Evolutionary conservation across 2,113 vertebrate species (phyloP).

Genomic region (Platysternon megacephalum): DNA sequence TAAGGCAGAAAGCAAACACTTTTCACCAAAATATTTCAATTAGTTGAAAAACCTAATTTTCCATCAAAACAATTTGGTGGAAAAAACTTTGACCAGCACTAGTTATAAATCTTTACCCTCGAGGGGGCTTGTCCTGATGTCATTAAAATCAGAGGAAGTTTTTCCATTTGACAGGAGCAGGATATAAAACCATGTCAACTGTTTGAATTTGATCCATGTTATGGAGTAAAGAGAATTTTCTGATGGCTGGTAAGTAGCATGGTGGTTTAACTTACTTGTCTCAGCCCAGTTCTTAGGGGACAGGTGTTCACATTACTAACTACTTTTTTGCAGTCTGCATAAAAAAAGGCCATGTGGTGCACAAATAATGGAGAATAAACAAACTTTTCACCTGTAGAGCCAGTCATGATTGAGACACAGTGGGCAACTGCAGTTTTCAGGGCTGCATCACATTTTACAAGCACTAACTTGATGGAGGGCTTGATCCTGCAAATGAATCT

Average conservation of each 20-base stretch:
- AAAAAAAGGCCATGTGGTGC: neutral
- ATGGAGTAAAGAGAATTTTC: neutral
- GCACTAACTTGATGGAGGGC: neutral
- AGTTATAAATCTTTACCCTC: fast-evolving
- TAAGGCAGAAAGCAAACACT: neutral
- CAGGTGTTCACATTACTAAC: neutral
- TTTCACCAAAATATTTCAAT: too few relatives aligned
- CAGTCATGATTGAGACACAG: neutral
- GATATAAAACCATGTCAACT: fast-evolving
- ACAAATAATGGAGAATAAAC: neutral
- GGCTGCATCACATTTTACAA: neutral
- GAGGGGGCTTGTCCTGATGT: fast-evolving
- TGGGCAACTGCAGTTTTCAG: neutral
- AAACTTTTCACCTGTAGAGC: neutral
- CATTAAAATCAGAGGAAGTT: fast-evolving
- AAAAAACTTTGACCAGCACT: neutral
- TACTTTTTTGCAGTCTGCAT: neutral
- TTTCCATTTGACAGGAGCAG: neutral
- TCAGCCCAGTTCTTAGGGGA: neutral
- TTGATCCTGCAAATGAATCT: neutral
- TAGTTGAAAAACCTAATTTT: neutral
- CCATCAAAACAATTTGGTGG: neutral
- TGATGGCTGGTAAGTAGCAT: neutral
- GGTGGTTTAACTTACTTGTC: neutral
- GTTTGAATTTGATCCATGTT: neutral